These are phyloP conservation scores for Ormyrus pomaceus DNA, from an alignment of 2,888 invertebrate species.

Conservation along the genomic window DNA sequence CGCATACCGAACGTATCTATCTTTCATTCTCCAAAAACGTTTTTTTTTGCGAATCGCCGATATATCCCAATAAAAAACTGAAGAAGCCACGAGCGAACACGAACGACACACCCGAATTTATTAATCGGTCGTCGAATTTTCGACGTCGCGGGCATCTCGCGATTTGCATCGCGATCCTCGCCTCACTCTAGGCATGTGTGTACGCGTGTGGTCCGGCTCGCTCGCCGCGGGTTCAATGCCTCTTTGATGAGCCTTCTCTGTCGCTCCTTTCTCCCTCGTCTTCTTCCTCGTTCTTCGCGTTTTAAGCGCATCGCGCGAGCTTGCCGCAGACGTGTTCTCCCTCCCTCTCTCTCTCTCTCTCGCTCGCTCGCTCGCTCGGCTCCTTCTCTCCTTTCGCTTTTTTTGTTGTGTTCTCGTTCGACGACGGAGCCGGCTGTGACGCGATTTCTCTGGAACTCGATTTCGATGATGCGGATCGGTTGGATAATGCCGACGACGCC, in stretches of 20 bases:
- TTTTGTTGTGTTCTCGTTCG: neutral
- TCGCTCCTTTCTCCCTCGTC: constrained; percentile 12
- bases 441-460: neutral
- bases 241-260: constrained; percentile 38
- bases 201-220: constrained; percentile 11
- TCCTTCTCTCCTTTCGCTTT: constrained; percentile 16
- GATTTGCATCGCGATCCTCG: constrained; percentile 38
- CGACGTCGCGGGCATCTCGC: constrained; percentile 38
- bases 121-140: constrained; percentile 23
- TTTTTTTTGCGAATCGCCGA: too few species aligned
- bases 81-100: too few species aligned
- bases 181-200: neutral
- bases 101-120: too few species aligned
- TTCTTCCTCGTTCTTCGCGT: constrained; percentile 45
- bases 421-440: too few species aligned
- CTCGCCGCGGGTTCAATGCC: constrained; percentile 44
- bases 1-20: too few species aligned
- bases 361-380: neutral
- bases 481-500: neutral
- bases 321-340: constrained; percentile 6
- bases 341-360: neutral
- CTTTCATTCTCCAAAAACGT: too few species aligned
- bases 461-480: constrained; percentile 1
- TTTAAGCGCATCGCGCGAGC: constrained; percentile 7
- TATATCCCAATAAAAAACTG: too few species aligned